Evolutionary conservation across 2,113 vertebrate genomes (phyloP), one percentile per base, ranked within the genome.

Genomic region (Ailurus styani): DNA sequence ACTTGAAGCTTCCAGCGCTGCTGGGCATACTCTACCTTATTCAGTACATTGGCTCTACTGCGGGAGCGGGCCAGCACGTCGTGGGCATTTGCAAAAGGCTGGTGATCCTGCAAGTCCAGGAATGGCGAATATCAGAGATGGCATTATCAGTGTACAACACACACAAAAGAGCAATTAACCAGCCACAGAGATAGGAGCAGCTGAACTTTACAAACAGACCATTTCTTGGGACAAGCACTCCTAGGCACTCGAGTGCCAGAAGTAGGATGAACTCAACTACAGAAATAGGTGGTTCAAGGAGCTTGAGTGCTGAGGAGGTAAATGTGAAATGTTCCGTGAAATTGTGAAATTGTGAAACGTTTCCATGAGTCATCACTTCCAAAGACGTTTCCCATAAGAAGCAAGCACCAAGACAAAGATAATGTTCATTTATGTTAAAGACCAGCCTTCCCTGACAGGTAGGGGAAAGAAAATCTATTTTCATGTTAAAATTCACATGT

Each of bases 1-100:
- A 99, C 99, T 98, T 99, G 99, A 82, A 99, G 99, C 96, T 99
- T 99, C 99, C 99, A 99, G 87, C 99, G 99, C 98, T 99, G 99
- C 98, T 99, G 99, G 2, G 99, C 99, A 4, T 99, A 99, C 40
- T 99, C 99, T 96, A 99, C 99, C 96, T 99, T 99, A 99, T 99
- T 99, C 72, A 99, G 98, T 87, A 99, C 99, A 7, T 99, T 99
- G 97, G 99, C 99, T 0, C 99, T 99, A 96, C 99, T 99, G 42
- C 99, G 99, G 2, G 99, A 99, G 25, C 98, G 99, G 29, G 99
- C 99, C 97, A 99, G 98, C 73, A 99, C 99, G 1, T 99, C 99
- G 0, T 99, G 99, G 25, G 99, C 99, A 0, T 99, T 99, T 50
- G 99, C 99, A 77, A 99, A 99, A 45, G 99, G 99, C 97, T 99